A percentile compares a stretch with the other conserved stretches of the same genome.
phyloP scores from a whole-genome alignment of 2,113 vertebrate genomes.

The Misgurnus anguillicaudatus region DNA sequence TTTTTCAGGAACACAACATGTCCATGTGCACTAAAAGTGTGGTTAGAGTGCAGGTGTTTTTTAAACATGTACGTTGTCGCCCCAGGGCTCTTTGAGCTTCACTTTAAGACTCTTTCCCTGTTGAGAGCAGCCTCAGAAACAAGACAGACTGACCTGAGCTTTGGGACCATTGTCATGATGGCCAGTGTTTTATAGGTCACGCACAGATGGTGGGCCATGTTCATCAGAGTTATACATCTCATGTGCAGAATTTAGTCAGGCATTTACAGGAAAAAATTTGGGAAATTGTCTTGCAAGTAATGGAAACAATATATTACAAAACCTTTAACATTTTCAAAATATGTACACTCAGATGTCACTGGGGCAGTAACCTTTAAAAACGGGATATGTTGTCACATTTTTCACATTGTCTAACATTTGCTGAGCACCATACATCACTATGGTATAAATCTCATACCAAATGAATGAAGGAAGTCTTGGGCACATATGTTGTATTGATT shows the following conservation, averaged over 20 bases:
- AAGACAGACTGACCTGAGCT: constrained; percentile 19
- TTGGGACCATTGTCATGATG: constrained; percentile 37
- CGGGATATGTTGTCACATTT: too few species aligned
- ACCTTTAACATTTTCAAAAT: too few species aligned
- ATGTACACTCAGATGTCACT: too few species aligned
- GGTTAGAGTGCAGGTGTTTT: constrained; percentile 34
- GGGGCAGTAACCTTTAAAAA: too few species aligned
- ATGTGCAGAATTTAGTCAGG: constrained; percentile 21
- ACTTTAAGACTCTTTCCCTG: constrained; percentile 46
- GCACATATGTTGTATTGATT: too few species aligned
- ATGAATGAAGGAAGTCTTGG: too few species aligned
- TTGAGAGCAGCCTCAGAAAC: constrained; percentile 26
- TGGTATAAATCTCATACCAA: too few species aligned
- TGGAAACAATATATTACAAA: not conserved
- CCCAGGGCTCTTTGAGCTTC: constrained; percentile 38
- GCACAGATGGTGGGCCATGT: constrained; percentile 31
- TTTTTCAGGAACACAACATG: constrained; percentile 68
- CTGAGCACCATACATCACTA: too few species aligned
- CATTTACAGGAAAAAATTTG: constrained; percentile 39
- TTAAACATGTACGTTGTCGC: constrained; percentile 29
- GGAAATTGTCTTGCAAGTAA: not conserved
- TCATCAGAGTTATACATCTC: not conserved
- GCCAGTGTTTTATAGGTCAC: constrained; percentile 36
- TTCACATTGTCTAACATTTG: too few species aligned
- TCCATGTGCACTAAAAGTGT: constrained; percentile 71